Evolutionary conservation across 1,140 invertebrate genomes (phyloP).

Genomic region (Spodoptera frugiperda): DNA sequence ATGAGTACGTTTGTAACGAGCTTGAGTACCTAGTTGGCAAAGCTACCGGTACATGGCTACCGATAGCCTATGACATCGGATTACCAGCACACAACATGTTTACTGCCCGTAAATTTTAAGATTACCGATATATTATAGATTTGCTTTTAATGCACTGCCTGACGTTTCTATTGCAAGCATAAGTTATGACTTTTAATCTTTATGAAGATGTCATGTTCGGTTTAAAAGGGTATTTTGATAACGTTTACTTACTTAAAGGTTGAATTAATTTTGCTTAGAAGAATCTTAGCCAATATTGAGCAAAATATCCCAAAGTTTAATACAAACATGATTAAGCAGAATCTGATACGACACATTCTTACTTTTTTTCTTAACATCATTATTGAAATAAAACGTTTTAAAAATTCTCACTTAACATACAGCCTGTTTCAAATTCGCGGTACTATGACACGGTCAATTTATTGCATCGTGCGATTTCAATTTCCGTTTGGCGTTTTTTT

Average conservation of each 20-base stretch:
- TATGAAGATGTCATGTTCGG: background rate
- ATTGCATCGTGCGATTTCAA: slow-evolving; percentile 19
- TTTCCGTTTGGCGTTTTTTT: slow-evolving; percentile 35
- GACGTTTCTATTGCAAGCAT: background rate
- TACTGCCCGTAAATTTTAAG: slow-evolving; percentile 23
- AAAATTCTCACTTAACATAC: slow-evolving; percentile 2
- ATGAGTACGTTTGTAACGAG: slow-evolving; percentile 1
- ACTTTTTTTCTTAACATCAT: background rate
- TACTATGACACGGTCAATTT: slow-evolving; percentile 1
- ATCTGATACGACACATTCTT: no score
- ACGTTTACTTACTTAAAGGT: no score
- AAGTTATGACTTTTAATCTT: background rate
- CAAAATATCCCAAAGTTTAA: no score
- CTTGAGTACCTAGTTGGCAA: background rate
- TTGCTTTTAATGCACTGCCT: background rate
- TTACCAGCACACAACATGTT: slow-evolving; percentile 13
- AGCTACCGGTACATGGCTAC: background rate
- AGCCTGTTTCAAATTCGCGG: slow-evolving; percentile 13
- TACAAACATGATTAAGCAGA: no score
- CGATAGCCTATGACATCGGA: slow-evolving; percentile 25
- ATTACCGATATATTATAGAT: slow-evolving; percentile 7
- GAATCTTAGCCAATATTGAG: no score
- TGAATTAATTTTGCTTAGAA: no score
- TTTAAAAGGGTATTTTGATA: no score
- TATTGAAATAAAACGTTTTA: background rate